Evolutionary conservation across 30 jellyfish, hydroid and myxozoan species (phyloP).

Genomic region (Catostylus mosaicus): DNA sequence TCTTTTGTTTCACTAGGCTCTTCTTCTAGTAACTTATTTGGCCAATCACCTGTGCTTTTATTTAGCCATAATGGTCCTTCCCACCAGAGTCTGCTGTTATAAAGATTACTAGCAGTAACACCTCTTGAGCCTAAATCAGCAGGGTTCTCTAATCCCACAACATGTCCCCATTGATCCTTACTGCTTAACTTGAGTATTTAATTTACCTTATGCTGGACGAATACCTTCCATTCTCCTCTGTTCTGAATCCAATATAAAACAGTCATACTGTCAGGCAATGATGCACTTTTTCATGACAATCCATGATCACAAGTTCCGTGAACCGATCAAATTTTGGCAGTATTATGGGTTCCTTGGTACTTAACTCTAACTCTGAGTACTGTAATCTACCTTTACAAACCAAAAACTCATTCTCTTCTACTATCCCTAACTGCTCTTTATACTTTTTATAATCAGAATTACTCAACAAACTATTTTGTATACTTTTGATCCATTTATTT

Average conservation of each 20-base stretch:
- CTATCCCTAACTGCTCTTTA: slow-evolving; percentile 7
- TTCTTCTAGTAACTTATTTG: slow-evolving; percentile 20
- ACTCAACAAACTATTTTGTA: not conserved
- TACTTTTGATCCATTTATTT: slow-evolving; percentile 17
- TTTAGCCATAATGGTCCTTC: slow-evolving; percentile 27
- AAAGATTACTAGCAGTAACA: slow-evolving; percentile 35
- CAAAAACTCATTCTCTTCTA: not conserved
- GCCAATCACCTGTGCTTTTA: too few species aligned
- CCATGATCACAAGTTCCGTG: slow-evolving; percentile 10
- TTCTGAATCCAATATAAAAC: slow-evolving; percentile 40
- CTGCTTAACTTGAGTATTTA: slow-evolving; percentile 26
- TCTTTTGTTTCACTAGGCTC: slow-evolving; percentile 22
- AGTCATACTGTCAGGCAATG: slow-evolving; percentile 43
- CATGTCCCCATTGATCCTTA: slow-evolving; percentile 24
- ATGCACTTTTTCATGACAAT: slow-evolving; percentile 28
- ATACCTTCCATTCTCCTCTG: slow-evolving; percentile 35
- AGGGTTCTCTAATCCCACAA: slow-evolving; percentile 31
- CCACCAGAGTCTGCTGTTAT: slow-evolving; percentile 69
- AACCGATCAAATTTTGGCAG: slow-evolving; percentile 5
- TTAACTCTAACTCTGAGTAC: slow-evolving; percentile 4
- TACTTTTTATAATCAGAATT: slow-evolving; percentile 8
- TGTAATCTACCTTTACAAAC: slow-evolving; percentile 34
- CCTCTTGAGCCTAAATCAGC: slow-evolving; percentile 74
- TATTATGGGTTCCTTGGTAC: slow-evolving; percentile 4
- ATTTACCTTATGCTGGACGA: slow-evolving; percentile 49